These are phyloP conservation scores for Pseudomyrmex concolor DNA, from an alignment of 1,140 invertebrate genomes.

Conservation along the genomic window DNA sequence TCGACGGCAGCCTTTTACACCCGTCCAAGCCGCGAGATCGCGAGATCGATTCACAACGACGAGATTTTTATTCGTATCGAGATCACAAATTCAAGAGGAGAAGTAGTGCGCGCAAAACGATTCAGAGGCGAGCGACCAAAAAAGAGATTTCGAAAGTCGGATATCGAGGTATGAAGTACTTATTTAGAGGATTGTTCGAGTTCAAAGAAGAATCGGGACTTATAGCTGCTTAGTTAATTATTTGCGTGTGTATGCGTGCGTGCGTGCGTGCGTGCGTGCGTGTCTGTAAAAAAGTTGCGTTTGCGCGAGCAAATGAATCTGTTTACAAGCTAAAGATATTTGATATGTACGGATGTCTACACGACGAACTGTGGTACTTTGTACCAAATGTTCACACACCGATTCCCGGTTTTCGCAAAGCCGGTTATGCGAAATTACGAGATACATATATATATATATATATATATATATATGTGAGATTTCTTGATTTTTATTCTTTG, in stretches of 20 bases:
- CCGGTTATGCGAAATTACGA: slow-evolving; percentile 21
- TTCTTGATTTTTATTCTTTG: slow-evolving; percentile 20
- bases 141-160: slow-evolving; percentile 23
- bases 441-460: no score
- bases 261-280: not conserved
- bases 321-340: slow-evolving; percentile 22
- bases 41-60: slow-evolving; percentile 62
- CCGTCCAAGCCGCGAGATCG: slow-evolving; percentile 56
- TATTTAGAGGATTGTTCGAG: slow-evolving; percentile 49
- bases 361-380: slow-evolving; percentile 57
- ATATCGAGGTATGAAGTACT: slow-evolving; percentile 47
- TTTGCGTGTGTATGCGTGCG: slow-evolving; percentile 38
- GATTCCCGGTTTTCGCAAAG: not conserved
- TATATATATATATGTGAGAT: slow-evolving; percentile 9
- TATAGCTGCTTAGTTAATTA: slow-evolving; percentile 59
- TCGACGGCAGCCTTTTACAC: slow-evolving; percentile 47
- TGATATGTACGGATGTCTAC: slow-evolving; percentile 51
- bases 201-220: slow-evolving; percentile 51
- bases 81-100: slow-evolving; percentile 24
- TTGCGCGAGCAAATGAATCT: not conserved
- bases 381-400: slow-evolving; percentile 46
- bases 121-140: slow-evolving; percentile 10
- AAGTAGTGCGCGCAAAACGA: slow-evolving; percentile 10
- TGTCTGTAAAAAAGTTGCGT: not conserved
- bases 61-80: slow-evolving; percentile 26